These are phyloP conservation scores for Propithecus deckenii DNA, from an alignment of 2,797 vertebrate genomes.

Conservation along the genomic window DNA sequence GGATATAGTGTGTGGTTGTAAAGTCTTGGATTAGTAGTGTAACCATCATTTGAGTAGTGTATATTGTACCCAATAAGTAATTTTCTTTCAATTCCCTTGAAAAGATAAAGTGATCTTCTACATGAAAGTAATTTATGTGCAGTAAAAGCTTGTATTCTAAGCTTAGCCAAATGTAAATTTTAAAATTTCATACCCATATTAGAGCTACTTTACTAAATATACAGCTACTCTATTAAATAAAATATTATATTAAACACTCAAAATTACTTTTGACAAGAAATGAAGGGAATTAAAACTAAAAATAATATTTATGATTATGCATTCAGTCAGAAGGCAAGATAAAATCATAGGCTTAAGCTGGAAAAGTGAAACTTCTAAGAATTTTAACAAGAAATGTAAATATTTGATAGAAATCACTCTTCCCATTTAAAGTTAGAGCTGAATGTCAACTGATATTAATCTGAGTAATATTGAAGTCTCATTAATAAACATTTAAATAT, in stretches of 20 bases:
- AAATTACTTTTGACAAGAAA: neutral
- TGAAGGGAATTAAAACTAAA: neutral
- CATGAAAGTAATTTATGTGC: neutral
- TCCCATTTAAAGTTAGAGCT: neutral
- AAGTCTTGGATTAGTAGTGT: neutral
- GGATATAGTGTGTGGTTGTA: neutral
- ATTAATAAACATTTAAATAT: neutral
- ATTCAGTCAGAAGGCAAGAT: neutral
- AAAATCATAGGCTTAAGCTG: neutral
- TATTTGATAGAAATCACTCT: neutral
- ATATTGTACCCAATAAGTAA: neutral
- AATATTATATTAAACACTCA: neutral
- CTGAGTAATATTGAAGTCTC: neutral
- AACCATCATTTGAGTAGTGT: neutral
- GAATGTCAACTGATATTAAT: neutral
- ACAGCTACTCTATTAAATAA: neutral
- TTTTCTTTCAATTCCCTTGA: neutral
- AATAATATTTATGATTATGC: neutral
- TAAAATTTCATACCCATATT: neutral
- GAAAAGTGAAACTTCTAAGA: neutral
- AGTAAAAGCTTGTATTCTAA: neutral
- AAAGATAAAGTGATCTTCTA: neutral
- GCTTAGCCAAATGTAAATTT: neutral
- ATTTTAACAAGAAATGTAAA: neutral
- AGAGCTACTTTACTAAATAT: neutral